Evolutionary conservation across 2,113 vertebrate genomes (phyloP), one percentile per base, ranked within the genome.

Genomic region (Bostrychus sinensis): DNA sequence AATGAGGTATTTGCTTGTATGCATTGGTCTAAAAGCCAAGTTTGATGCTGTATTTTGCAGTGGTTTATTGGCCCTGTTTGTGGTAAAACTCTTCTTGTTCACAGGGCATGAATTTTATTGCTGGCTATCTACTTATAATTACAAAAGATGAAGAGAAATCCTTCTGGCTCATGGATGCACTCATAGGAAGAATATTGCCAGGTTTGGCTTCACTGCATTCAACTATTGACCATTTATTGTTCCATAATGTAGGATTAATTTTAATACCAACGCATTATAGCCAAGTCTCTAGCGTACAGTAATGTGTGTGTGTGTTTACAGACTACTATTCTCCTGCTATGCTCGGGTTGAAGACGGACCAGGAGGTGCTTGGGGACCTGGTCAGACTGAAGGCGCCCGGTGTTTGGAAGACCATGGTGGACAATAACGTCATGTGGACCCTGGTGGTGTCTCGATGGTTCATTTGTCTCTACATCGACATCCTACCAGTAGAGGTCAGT

Each of bases 91-190:
- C 36, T 71, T 63, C 13, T 67, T 72, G 45, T 50, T 88, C 88
- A 56, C 90, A 98, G 96, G 96, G 97, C 14, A 98, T 99, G 97
- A 99, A 98, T 84, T 99, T 99, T 79, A 88, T 98, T 53, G 93
- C 94, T 7, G 96, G 97, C 11, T 98, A 95, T 62, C 89, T 99
- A 42, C 91, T 99, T 30, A 93, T 99, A 23, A 86, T 98, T 62
- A 96, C 96, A 46, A 95, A 93, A 86, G 94, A 93, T 8, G 96
- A 99, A 75, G 97, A 99, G 57, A 95, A 95, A 16, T 94, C 96
- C 3, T 99, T 99, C 69, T 99, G 97, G 97, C 86, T 99, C 53
- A 81, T 99, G 62, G 97, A 98, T 14, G 95, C 96, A 13, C 93
- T 99, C 1, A 88, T 99, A 34, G 91, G 93, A 48, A 92, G 92